Conservation (phyloP, 2,113 vertebrate species). For the Istiophorus platypterus region DNA sequence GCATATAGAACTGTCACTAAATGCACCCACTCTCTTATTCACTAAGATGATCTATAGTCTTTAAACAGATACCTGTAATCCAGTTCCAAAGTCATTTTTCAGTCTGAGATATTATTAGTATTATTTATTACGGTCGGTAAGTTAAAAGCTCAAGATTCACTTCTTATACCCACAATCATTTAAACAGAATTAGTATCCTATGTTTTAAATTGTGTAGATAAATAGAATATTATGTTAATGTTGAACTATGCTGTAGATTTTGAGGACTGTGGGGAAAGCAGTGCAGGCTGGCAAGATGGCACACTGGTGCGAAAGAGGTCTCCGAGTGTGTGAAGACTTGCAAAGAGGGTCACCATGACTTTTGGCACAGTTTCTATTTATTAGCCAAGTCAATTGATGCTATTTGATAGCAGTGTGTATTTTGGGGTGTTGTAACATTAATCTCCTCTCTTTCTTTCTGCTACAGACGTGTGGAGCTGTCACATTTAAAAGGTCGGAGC, state of each 20-base stretch:
- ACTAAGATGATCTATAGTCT: constrained; percentile 1
- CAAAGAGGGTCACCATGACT: constrained; percentile 36
- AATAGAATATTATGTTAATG: background rate
- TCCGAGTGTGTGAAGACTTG: constrained; percentile 6
- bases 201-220: background rate
- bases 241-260: background rate
- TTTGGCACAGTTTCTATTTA: constrained; percentile 58
- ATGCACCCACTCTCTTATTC: constrained; percentile 1
- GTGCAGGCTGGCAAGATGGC: constrained; percentile 10
- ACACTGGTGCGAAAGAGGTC: constrained; percentile 34
- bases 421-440: constrained; percentile 52
- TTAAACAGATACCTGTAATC: background rate
- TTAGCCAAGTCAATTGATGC: constrained; percentile 39
- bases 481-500: constrained; percentile 75
- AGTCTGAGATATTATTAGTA: background rate
- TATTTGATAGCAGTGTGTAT: constrained; percentile 50
- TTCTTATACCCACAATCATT: background rate
- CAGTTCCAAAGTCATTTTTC: constrained; percentile 2
- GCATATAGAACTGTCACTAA: constrained; percentile 47
- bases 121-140: background rate
- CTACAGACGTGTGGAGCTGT: constrained; percentile 77
- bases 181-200: background rate
- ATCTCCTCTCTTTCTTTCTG: constrained; percentile 37
- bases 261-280: background rate
- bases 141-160: background rate